Conservation (phyloP, 1,140 invertebrate species). For the Lepidostoma basale region DNA sequence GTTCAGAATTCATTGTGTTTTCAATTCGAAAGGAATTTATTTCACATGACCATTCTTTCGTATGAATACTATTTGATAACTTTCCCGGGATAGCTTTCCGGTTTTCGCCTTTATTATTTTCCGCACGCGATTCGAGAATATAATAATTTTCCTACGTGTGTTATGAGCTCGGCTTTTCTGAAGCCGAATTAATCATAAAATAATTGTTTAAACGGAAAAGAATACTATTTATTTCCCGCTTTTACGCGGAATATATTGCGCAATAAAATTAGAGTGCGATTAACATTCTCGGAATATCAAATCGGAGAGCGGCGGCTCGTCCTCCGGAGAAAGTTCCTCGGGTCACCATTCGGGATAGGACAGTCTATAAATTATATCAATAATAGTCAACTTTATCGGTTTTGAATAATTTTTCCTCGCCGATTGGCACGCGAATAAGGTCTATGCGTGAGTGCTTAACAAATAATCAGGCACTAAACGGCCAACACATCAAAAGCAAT, state of each 20-base stretch:
- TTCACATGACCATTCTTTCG: not conserved
- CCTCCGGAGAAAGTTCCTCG: not conserved
- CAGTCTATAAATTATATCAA: slow-evolving; percentile 6
- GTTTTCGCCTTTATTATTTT: slow-evolving; percentile 19
- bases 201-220: slow-evolving; percentile 21
- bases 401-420: slow-evolving; percentile 3
- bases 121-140: slow-evolving; percentile 13
- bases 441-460: not conserved
- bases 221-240: slow-evolving; percentile 4
- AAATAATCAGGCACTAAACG: not conserved
- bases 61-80: not conserved
- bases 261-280: not conserved
- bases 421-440: not conserved
- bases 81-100: not conserved
- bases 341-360: not conserved
- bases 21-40: not conserved
- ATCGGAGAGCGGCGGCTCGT: not conserved
- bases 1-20: not conserved
- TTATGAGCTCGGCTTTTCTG: not conserved
- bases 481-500: not conserved
- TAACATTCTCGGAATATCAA: slow-evolving; percentile 4
- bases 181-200: slow-evolving; percentile 6
- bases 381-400: slow-evolving; percentile 7
- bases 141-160: slow-evolving; percentile 18
- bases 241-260: slow-evolving; percentile 6